Evolutionary conservation across 1,140 invertebrate species (phyloP), one percentile per base, ranked within the genome.

Genomic region (Drosophila albomicans): DNA sequence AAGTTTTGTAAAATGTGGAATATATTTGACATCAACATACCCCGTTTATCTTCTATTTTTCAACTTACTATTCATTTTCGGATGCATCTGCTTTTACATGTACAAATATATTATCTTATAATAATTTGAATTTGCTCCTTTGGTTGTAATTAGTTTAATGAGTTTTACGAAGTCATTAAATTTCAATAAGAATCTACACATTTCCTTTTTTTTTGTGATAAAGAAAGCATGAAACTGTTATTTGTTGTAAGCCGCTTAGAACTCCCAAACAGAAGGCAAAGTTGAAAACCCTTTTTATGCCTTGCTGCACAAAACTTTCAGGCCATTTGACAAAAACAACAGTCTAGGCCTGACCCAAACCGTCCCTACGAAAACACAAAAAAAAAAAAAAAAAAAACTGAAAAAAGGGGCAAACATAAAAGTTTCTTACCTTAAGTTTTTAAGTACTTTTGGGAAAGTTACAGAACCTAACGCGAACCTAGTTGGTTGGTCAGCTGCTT

Each of bases 371-470:
- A 56, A 64, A 48, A 25, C 4, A 25, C 0, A 32, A 63, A 25
- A 15, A 15, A 15, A 15, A 15, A 15, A 15, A 13, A 43, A 52
- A 66, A 69, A 49, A 38, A 35, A 25, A n/a, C 2, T 20, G 20
- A 28, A 62, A 69, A 58, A 74, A 66, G 46, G 59, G 67, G 54
- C 20, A 66, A 81, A 76, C 38, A 59, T 52, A 57, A 72, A 73
- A 64, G 46, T 82, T 82, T 81, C 30, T 43, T 79, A 75, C 84
- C 72, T 88, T 88, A 87, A 86, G 82, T 85, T 70, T 51, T 82
- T 86, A 86, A 86, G 84, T 87, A 87, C 79, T 86, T 52, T 52
- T 79, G 64, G 64, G 52, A 76, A 86, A 86, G 79, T 87, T 64
- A 57, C 59, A 58, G 59, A 68, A 57, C 75, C 63, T n/a, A 28